Base-by-base conservation (phyloP, 2,888 invertebrate genomes). In the Acronicta alni region DNA sequence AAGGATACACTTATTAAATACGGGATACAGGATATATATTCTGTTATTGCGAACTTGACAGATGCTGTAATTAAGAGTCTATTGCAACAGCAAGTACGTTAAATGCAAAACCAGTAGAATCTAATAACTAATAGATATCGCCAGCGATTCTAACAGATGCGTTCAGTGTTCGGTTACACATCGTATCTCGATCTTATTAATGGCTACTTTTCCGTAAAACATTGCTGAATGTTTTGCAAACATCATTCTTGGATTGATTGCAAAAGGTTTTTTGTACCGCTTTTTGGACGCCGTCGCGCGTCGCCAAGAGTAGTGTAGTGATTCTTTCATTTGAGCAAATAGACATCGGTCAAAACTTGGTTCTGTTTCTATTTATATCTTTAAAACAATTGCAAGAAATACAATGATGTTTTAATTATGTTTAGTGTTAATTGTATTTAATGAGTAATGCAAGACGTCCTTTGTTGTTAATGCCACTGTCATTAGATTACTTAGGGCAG, bases 91-190 rank as follows among this genome's bases (percentile, higher is more conserved):
- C 32, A 32, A 32, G 8, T 46, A 54, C 16, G 49, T 67, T 67
- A 61, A 52, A 54, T 43, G 43, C 44, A 41, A 20, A 43, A 43
- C 47, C 30, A 52, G 43, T 58, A 42, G 32, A 47, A 57, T 51
- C 43, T 52, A 57, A 73, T 73, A 57, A 41, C 45, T 52, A 57
- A 73, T 74, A 57, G 43, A 46, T 65, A 59, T 64, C 14, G 55
- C 44, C n/a, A 54, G 32, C 37, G 4, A 53, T 15, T 39, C 38
- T 43, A 49, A 65, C 66, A 69, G 60, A 69, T 74, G 70, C 48
- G 48, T 39, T 51, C 18, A 49, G 57, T 60, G 48, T 55, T 54
- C 46, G 44, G 51, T 60, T 66, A 56, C 72, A 49, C 17, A 54
- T 45, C 51, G 49, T 72, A 61, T 67, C 67, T 54, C 30, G 38